Evolutionary conservation across 2,113 vertebrate genomes (phyloP), one percentile per base, ranked within the genome.

Genomic region (Clupea harengus): DNA sequence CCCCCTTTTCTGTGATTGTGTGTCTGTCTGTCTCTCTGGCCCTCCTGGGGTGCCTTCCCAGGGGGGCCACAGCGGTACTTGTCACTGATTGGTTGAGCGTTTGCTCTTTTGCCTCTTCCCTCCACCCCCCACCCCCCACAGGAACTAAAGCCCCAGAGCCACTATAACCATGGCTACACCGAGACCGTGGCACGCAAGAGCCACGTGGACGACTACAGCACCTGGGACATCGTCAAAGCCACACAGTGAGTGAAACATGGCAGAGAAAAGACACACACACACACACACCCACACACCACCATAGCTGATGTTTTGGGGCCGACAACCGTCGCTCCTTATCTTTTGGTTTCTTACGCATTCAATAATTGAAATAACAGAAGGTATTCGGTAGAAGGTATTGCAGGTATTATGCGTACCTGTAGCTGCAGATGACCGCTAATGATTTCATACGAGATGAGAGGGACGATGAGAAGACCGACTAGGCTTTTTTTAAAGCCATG

Each of bases 181-280:
- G 98, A 99, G 91, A 96, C 92, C 45, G 93, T 97, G 83, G 97
- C 95, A 88, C 96, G 97, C 82, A 99, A 99, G 89, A 97, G 96
- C 91, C 98, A 99, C 84, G 96, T 97, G 91, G 98, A 99, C 81
- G 98, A 99, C 94, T 99, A 99, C 85, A 99, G 98, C 93, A 99
- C 98, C 82, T 99, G 98, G 98, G 98, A 99, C 92, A 99, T 99
- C 45, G 97, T 99, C 92, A 99, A 99, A 96, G 98, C 98, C 87
- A 99, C 98, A 86, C 98, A 99, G 98, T 99, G 95, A 98, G 98
- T 95, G 44, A 25, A 1, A 25, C 10, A 25, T 28, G 5, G 32
- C 72, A 78, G 28, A 28, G 13, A 15, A 52, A 60, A 60, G 39
- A 39, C 57, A n/a, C 5, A 10, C 6, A 7, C n/a, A 11, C 39